Conservation (phyloP, 2,113 vertebrate genomes). For the Caretta caretta region DNA sequence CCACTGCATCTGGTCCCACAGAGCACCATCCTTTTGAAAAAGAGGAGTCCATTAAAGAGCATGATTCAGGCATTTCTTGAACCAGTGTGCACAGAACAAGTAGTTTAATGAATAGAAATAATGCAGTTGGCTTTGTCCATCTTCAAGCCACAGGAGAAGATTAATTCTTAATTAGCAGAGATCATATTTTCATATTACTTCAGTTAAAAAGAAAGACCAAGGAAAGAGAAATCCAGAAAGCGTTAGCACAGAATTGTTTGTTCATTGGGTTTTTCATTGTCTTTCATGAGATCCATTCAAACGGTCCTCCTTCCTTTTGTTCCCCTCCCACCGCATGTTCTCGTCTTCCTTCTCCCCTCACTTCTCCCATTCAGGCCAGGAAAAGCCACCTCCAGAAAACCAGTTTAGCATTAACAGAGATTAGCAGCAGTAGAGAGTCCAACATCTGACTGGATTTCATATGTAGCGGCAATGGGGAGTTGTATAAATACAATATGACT, state of each 20-base stretch:
- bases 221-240: neutral
- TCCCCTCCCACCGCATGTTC: conserved; percentile 46
- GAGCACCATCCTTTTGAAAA: fast-evolving
- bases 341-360: conserved; percentile 45
- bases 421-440: conserved; percentile 70
- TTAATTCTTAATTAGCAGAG: neutral
- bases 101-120: neutral
- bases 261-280: conserved; percentile 60
- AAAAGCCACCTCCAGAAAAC: conserved; percentile 61
- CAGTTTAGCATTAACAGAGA: conserved; percentile 54
- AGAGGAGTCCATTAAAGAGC: neutral
- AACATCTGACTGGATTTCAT: conserved; percentile 64
- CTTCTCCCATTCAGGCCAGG: conserved; percentile 39
- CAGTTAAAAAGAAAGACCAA: neutral
- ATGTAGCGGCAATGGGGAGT: conserved; percentile 51
- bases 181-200: conserved; percentile 46
- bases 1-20: neutral
- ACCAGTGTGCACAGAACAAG: neutral
- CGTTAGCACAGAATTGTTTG: conserved; percentile 39
- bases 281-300: conserved; percentile 27
- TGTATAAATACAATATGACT: conserved; percentile 75
- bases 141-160: neutral
- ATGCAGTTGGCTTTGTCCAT: neutral
- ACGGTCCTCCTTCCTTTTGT: conserved; percentile 54
- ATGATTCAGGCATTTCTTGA: fast-evolving